phyloP scores from a whole-genome alignment of 2,797 vertebrate genomes.

The Anabacerthia variegaticeps region DNA sequence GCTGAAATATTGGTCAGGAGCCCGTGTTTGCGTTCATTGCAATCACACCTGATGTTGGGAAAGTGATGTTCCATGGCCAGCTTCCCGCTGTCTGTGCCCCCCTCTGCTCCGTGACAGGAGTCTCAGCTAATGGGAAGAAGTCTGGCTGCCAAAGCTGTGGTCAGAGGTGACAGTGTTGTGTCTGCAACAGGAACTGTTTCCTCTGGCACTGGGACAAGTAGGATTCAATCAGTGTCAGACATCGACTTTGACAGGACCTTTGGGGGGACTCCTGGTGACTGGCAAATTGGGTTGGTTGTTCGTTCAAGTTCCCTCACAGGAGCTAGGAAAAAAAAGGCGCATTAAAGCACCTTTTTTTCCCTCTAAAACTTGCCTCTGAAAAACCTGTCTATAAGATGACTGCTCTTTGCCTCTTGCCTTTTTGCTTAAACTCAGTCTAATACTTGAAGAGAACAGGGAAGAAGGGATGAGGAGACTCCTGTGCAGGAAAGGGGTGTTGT shows the following conservation, averaged over 20 bases:
- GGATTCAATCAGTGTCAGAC: neutral
- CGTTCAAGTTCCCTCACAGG: neutral
- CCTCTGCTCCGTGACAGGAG: neutral
- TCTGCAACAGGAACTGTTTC: neutral
- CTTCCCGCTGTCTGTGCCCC: neutral
- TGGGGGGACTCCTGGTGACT: neutral
- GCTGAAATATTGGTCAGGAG: neutral
- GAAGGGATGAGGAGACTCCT: neutral
- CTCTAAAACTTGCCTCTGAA: neutral
- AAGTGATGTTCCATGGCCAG: neutral
- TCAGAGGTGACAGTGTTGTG: neutral
- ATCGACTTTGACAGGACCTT: neutral
- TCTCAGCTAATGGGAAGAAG: neutral
- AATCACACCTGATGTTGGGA: neutral
- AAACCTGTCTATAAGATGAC: neutral
- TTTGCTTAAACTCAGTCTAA: neutral
- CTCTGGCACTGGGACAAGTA: constrained; percentile 16
- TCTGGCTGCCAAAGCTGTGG: neutral
- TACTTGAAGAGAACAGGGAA: neutral
- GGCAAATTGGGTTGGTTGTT: neutral
- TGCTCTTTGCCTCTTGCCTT: neutral
- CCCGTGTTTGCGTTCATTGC: neutral
- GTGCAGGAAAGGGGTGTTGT: neutral
- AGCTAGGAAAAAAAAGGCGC: neutral
- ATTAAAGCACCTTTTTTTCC: accelerated